Conservation (phyloP, 2,797 vertebrate genomes). For the Numenius phaeopus region DNA sequence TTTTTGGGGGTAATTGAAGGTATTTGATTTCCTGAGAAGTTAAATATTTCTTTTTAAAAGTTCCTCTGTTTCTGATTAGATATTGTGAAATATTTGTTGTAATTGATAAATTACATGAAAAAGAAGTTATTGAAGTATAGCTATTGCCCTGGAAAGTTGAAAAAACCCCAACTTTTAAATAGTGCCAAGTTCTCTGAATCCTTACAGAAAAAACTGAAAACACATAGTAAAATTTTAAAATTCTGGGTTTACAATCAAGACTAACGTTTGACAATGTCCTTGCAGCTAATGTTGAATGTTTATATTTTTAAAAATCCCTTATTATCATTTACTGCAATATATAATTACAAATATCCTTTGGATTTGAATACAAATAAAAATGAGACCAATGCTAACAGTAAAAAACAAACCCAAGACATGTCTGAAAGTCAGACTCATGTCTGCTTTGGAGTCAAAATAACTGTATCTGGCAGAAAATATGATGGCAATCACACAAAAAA, state of each 20-base stretch:
- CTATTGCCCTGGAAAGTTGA: background rate
- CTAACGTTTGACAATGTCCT: background rate
- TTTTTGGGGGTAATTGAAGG: background rate
- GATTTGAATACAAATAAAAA: background rate
- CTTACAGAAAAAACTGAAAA: background rate
- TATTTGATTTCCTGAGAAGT: background rate
- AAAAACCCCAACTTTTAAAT: background rate
- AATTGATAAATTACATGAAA: conserved; percentile 10
- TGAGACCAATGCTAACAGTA: background rate
- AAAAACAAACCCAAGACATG: background rate
- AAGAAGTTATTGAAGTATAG: background rate
- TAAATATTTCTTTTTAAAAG: background rate
- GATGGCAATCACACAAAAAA: background rate
- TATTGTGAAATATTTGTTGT: background rate
- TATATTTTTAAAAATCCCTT: background rate
- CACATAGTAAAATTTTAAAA: background rate
- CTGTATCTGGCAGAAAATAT: background rate
- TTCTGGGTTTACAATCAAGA: background rate
- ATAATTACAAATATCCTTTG: background rate
- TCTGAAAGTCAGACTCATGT: background rate
- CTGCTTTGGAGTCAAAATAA: background rate
- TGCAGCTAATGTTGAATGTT: background rate
- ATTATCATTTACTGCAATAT: background rate
- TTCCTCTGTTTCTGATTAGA: background rate
- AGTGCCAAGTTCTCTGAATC: background rate